A percentile compares a stretch with the other conserved stretches of the same genome.
phyloP scores from a whole-genome alignment of 2,888 invertebrate genomes.

The Epirrhoe alternata region DNA sequence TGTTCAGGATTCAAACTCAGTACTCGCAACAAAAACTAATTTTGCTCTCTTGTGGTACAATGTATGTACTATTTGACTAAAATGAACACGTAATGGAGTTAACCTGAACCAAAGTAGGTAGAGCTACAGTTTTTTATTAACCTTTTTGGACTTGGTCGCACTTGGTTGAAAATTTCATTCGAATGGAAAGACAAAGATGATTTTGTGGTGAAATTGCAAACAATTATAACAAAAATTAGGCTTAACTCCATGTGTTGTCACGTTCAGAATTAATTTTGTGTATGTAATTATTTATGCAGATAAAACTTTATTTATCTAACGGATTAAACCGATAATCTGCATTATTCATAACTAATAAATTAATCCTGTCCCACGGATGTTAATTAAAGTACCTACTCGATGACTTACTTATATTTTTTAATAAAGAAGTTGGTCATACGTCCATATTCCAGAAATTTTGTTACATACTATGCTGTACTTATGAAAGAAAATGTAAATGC shows the following conservation, averaged over 20 bases:
- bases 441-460: not conserved
- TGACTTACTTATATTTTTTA: too few species aligned
- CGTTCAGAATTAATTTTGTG: not conserved
- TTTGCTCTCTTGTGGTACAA: too few species aligned
- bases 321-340: not conserved
- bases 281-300: not conserved
- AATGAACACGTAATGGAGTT: too few species aligned
- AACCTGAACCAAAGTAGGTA: too few species aligned
- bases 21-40: too few species aligned
- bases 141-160: not conserved
- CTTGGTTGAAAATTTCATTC: not conserved
- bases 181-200: not conserved
- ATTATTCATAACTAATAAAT: not conserved
- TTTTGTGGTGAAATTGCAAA: not conserved
- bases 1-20: too few species aligned
- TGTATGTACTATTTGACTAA: too few species aligned
- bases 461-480: not conserved
- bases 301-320: not conserved
- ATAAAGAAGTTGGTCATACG: too few species aligned
- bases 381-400: not conserved
- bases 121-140: too few species aligned
- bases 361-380: not conserved
- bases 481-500: not conserved
- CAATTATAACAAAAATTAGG: not conserved
- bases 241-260: not conserved